A percentile compares a stretch with the other conserved stretches of the same genome.
Evolutionary conservation across 1,140 invertebrate species (phyloP).

Genomic region (Lordiphosa stackelbergi): DNA sequence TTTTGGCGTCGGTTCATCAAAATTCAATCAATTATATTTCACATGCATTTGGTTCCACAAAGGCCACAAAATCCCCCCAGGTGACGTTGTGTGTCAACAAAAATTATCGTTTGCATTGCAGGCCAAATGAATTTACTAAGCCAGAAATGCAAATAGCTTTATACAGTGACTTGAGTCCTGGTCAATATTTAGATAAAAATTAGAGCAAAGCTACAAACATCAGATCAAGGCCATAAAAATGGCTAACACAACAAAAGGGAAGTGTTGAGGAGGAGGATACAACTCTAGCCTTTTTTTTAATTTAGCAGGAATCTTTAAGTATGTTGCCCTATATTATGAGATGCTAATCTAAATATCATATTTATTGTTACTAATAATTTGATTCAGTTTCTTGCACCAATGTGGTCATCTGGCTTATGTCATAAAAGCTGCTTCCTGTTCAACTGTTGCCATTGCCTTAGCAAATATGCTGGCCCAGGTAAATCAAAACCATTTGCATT

Average conservation of each 20-base stretch:
- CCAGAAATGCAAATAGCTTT: constrained; percentile 1
- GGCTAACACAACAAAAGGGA: too few species aligned
- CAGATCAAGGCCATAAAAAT: too few species aligned
- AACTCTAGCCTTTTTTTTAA: too few species aligned
- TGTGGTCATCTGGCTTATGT: not conserved
- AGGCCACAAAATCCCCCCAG: constrained; percentile 4
- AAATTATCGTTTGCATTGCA: constrained; percentile 25
- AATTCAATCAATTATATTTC: constrained; percentile 40
- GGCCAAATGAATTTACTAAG: constrained; percentile 8
- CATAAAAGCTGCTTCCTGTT: not conserved
- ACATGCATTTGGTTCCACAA: not conserved
- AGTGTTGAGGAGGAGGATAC: too few species aligned
- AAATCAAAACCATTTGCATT: not conserved
- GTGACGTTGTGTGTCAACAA: constrained; percentile 24
- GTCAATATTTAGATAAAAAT: too few species aligned
- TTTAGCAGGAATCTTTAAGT: too few species aligned
- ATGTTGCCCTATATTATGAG: too few species aligned
- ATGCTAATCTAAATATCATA: too few species aligned
- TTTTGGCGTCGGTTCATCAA: constrained; percentile 11
- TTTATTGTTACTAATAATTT: too few species aligned
- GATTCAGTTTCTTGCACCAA: too few species aligned
- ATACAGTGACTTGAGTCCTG: not conserved
- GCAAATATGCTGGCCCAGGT: constrained; percentile 2
- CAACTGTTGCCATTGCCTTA: constrained; percentile 1
- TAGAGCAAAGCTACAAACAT: too few species aligned